Conservation (phyloP, 2,797 vertebrate genomes). For the Gymnothorax reevesii region DNA sequence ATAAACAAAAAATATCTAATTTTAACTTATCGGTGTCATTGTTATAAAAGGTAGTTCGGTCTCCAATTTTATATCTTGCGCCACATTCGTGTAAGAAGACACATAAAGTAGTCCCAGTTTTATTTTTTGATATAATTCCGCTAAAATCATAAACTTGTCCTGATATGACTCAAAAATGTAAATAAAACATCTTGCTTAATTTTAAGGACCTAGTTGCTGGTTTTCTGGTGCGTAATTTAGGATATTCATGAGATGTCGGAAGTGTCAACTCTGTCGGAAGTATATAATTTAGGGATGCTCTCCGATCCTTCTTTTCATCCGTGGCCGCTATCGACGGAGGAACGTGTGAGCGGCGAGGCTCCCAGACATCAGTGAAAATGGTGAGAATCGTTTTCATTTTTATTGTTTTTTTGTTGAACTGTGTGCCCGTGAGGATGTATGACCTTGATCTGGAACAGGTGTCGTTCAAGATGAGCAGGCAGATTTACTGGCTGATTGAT, state of each 20-base stretch:
- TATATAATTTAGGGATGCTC: conserved; percentile 25
- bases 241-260: conserved; percentile 51
- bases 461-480: fast-evolving
- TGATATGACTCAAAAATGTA: background rate
- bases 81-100: background rate
- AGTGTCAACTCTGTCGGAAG: conserved; percentile 55
- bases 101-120: conserved; percentile 19
- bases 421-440: background rate
- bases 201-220: background rate
- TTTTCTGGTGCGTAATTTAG: background rate
- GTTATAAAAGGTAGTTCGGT: conserved; percentile 24
- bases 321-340: conserved; percentile 77
- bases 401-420: background rate
- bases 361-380: conserved; percentile 60
- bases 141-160: background rate
- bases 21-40: background rate
- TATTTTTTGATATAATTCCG: background rate
- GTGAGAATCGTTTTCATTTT: conserved; percentile 57
- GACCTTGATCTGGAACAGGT: background rate
- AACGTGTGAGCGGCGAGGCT: conserved; percentile 54
- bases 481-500: background rate
- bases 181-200: background rate
- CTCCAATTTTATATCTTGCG: background rate
- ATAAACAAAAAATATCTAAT: background rate
- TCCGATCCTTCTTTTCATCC: conserved; percentile 83